Conservation (phyloP, 2,113 vertebrate species). For the Pterocles gutturalis region DNA sequence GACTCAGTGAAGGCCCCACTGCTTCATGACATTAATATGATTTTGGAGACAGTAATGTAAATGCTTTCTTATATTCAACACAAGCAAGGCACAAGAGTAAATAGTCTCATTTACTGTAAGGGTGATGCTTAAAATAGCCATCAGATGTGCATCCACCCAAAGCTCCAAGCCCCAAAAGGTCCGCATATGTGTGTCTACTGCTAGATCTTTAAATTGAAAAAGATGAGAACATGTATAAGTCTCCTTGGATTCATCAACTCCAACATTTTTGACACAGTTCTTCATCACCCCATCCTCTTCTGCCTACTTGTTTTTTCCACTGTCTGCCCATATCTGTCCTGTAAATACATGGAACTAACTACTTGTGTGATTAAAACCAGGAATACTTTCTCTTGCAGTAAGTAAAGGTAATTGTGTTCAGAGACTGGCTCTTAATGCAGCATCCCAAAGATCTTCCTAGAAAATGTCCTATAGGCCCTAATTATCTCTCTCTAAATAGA, state of each 20-base stretch:
- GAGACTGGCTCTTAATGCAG: slow-evolving; percentile 26
- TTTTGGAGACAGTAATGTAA: slow-evolving; percentile 36
- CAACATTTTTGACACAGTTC: not conserved
- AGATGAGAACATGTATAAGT: not conserved
- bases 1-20: not conserved
- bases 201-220: not conserved
- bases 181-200: not conserved
- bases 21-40: not conserved
- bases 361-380: slow-evolving; percentile 11
- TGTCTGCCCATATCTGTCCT: not conserved
- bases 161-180: not conserved
- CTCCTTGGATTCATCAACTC: not conserved
- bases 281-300: not conserved
- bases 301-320: not conserved
- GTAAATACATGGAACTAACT: not conserved
- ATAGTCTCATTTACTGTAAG: not conserved
- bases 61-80: slow-evolving; percentile 1
- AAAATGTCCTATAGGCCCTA: slow-evolving; percentile 63
- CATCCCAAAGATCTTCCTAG: slow-evolving; percentile 52
- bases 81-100: not conserved
- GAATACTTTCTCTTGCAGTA: not conserved
- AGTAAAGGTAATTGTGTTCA: slow-evolving; percentile 32
- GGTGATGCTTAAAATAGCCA: not conserved
- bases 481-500: slow-evolving; percentile 54
- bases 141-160: not conserved